Evolutionary conservation across 1,140 invertebrate genomes (phyloP).

Genomic region (Planococcus citri): DNA sequence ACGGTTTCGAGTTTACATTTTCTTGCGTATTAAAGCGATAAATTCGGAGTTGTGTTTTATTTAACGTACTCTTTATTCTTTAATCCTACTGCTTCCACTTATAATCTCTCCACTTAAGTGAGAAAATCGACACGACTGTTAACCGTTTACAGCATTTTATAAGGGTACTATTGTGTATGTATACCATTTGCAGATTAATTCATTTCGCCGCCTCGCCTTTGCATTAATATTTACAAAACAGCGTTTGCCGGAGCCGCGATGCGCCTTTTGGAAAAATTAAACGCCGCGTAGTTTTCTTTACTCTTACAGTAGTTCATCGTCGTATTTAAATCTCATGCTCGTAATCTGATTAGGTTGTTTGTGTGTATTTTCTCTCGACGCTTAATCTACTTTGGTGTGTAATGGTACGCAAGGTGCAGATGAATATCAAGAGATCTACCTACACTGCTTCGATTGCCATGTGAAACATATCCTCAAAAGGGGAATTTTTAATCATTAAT

Average conservation of each 20-base stretch:
- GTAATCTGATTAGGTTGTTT: no score
- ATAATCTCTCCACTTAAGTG: background rate
- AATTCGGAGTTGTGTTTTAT: background rate
- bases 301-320: no score
- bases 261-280: background rate
- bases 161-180: background rate
- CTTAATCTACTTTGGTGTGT: no score
- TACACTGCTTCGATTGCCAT: no score
- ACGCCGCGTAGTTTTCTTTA: no score
- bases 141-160: background rate
- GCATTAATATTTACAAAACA: background rate
- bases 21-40: slow-evolving; percentile 6
- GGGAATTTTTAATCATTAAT: no score
- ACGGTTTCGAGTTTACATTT: background rate
- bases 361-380: no score
- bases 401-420: no score
- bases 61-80: slow-evolving; percentile 7
- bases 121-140: background rate
- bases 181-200: background rate
- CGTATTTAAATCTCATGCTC: no score
- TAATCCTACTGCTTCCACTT: background rate
- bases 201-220: background rate
- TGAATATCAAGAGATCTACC: no score
- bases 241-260: no score
- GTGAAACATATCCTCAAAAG: no score